Evolutionary conservation across 2,888 invertebrate species (phyloP), one percentile per base, ranked within the genome.

Genomic region (Baronia brevicornis): DNA sequence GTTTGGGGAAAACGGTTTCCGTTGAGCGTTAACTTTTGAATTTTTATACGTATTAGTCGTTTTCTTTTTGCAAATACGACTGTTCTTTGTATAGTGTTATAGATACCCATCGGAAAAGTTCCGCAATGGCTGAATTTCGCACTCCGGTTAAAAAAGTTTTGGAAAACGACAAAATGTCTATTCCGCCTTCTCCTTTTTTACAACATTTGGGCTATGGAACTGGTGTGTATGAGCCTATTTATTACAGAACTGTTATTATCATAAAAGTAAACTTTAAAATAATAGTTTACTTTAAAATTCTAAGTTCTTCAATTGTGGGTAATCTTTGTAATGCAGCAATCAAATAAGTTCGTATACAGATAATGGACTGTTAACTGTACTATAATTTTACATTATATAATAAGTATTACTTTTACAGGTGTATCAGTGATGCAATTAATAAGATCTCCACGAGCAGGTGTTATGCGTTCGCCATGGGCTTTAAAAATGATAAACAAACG

Each of bases 391-490:
- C n/a, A n/a, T n/a, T n/a, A n/a, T n/a, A n/a, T n/a, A n/a, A n/a
- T n/a, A n/a, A n/a, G n/a, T n/a, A n/a, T n/a, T n/a, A 28, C 3
- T 6, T 29, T 53, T 63, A 7, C 38, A 92, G 92, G 94, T 32
- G 90, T 94, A 6, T 89, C 87, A 44, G 94, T 95, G 0, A 93
- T 91, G 70, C 89, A 91, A 44, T 61, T 94, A 39, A 86, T 92
- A 33, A 84, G 94, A 41, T 91, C 92, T 0, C 92, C 93, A 0
- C 79, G 85, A 46, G 85, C 86, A 1, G 90, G 91, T 4, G 85
- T 88, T 46, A 67, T 85, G 0, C 85, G 89, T n/a, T 95, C 95
- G 0, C 95, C 95, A 0, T 95, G 95, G 95, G 95, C 94, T 0
- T 79, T 95, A 0, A 95, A 95, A 60, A 90, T 92, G 68, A 60